Conservation (phyloP, 2,888 invertebrate species). For the Hirtodrosophila confusa region DNA sequence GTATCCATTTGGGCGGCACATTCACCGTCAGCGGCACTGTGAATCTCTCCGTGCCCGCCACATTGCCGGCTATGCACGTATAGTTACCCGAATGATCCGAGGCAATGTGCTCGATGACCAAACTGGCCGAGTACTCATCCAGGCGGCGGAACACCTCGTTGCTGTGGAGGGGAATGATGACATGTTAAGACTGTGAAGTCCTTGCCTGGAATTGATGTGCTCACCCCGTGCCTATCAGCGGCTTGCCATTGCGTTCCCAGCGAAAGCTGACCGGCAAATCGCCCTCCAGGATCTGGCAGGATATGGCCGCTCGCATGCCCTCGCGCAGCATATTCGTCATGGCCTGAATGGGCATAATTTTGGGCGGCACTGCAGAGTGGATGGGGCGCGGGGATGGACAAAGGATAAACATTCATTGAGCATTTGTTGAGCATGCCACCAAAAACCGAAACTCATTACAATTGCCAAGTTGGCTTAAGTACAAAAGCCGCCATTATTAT, state of each 20-base stretch:
- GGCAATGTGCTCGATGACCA: conserved; percentile 93
- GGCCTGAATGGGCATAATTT: conserved; percentile 92
- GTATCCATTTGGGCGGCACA: conserved; percentile 95
- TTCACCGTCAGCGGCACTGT: conserved; percentile 93
- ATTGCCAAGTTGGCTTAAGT: conserved; percentile 68
- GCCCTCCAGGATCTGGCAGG: conserved; percentile 95
- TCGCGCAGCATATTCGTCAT: conserved; percentile 92
- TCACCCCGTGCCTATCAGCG: conserved; percentile 88
- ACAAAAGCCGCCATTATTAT: conserved; percentile 60
- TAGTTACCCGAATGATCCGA: conserved; percentile 95
- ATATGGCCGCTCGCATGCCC: conserved; percentile 94
- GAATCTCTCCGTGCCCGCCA: conserved; percentile 91
- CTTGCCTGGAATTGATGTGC: conserved; percentile 18
- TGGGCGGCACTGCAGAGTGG: conserved; percentile 88
- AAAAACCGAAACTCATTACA: conserved; percentile 51
- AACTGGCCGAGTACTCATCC: conserved; percentile 93
- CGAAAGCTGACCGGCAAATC: conserved; percentile 95
- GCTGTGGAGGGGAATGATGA: conserved; percentile 48
- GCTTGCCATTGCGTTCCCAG: conserved; percentile 95
- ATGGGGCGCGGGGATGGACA: too few species aligned
- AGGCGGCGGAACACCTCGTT: conserved; percentile 87
- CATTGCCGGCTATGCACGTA: conserved; percentile 94
- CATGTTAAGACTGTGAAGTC: neutral
- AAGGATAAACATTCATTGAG: conserved; percentile 22
- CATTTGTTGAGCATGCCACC: conserved; percentile 25